Evolutionary conservation across 2,113 vertebrate genomes (phyloP).

Genomic region (Terrapene triunguis): DNA sequence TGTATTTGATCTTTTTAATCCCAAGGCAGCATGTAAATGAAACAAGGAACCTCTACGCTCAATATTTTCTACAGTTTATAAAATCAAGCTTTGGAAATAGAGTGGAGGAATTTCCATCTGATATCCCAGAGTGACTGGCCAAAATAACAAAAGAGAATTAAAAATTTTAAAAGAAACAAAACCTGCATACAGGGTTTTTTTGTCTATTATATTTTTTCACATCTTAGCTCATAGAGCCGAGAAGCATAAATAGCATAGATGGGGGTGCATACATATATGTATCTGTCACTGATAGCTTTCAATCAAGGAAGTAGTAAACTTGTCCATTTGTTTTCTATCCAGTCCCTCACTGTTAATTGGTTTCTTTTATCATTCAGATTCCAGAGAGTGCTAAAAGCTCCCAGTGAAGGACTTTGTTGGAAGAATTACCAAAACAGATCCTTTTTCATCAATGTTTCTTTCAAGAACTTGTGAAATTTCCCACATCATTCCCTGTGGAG

Average conservation of each 20-base stretch:
- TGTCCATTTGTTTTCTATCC: constrained; percentile 58
- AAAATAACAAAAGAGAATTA: neutral
- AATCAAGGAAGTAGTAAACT: constrained; percentile 55
- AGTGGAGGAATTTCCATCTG: neutral
- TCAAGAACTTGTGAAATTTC: constrained; percentile 75
- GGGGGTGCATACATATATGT: neutral
- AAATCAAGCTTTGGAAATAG: constrained; percentile 18
- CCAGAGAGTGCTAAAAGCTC: constrained; percentile 1
- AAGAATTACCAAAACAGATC: constrained; percentile 56
- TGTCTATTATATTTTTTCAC: neutral
- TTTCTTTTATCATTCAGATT: constrained; percentile 64
- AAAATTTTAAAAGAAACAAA: constrained; percentile 37
- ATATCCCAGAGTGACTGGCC: constrained; percentile 5
- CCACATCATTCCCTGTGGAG: constrained; percentile 44
- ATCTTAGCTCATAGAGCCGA: too few species aligned
- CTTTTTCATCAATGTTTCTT: constrained; percentile 47
- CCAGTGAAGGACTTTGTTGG: constrained; percentile 5
- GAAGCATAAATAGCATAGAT: neutral
- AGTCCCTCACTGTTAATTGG: constrained; percentile 51
- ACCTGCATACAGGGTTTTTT: neutral
- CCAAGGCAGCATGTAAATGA: constrained; percentile 14
- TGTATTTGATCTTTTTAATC: neutral
- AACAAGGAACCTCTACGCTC: neutral
- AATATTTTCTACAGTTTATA: constrained; percentile 20
- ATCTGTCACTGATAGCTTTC: constrained; percentile 42